Evolutionary conservation across 2,113 vertebrate species (phyloP).

Genomic region (Caranx melampygus): DNA sequence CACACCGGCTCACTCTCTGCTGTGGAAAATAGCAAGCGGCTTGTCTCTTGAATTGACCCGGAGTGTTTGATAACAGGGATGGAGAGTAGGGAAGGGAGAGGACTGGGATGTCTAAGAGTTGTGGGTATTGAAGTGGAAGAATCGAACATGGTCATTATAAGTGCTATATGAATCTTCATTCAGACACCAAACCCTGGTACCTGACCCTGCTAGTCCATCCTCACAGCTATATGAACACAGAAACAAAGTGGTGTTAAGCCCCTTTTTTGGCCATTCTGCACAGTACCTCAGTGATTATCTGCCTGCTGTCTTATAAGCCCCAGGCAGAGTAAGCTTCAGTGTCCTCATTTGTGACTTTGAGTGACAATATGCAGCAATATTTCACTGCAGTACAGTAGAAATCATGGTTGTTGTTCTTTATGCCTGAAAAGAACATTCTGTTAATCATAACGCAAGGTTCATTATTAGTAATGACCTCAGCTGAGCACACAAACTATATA

Average conservation of each 20-base stretch:
- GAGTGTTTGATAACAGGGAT: conserved; percentile 25
- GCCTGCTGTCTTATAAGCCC: conserved; percentile 25
- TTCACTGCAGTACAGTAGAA: conserved; percentile 4
- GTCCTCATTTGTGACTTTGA: conserved; percentile 32
- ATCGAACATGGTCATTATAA: not conserved
- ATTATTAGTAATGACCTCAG: not conserved
- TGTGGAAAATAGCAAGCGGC: conserved; percentile 49
- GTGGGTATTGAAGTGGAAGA: not conserved
- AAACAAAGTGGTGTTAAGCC: not conserved
- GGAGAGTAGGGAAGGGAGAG: not conserved
- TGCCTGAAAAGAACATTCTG: not conserved
- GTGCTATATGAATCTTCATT: not conserved
- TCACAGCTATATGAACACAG: not conserved
- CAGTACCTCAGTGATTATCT: conserved; percentile 13
- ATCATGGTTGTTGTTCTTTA: not conserved
- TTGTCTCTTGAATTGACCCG: conserved; percentile 43
- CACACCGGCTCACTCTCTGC: conserved; percentile 42
- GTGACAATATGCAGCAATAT: not conserved
- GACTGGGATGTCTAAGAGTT: not conserved
- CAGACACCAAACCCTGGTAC: not conserved
- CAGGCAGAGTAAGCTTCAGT: conserved; percentile 4
- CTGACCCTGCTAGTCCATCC: not conserved
- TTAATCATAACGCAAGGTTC: not conserved
- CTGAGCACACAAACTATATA: not conserved
- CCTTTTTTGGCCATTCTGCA: conserved; percentile 27